Evolutionary conservation across 2,113 vertebrate species (phyloP).

Genomic region (Caloenas nicobarica): DNA sequence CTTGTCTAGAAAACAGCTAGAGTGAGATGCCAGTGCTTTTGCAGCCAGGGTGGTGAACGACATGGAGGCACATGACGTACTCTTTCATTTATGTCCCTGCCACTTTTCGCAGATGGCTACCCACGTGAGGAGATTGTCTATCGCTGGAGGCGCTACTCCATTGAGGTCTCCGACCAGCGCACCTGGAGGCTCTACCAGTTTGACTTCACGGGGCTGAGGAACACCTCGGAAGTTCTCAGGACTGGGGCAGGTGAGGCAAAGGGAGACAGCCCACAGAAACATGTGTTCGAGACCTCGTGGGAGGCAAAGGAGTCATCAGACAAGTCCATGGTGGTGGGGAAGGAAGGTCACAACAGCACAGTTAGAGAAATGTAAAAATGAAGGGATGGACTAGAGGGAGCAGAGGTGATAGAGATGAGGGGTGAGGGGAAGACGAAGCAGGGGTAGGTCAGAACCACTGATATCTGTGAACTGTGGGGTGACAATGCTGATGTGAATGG

Average conservation of each 20-base stretch:
- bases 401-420: not conserved
- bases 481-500: not conserved
- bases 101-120: slow-evolving; percentile 75
- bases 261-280: not conserved
- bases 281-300: rapidly evolving
- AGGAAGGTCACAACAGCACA: not conserved
- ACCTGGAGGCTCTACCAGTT: slow-evolving; percentile 83
- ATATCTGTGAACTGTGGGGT: not conserved
- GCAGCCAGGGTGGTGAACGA: not conserved
- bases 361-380: not conserved
- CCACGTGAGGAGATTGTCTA: slow-evolving; percentile 75
- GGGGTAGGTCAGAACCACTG: not conserved
- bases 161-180: slow-evolving; percentile 76
- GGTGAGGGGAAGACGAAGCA: not conserved
- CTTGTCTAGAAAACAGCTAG: not conserved
- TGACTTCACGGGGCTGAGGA: slow-evolving; percentile 77
- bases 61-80: rapidly evolving
- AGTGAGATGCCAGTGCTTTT: not conserved
- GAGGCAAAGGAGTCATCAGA: not conserved
- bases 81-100: not conserved
- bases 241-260: slow-evolving; percentile 73
- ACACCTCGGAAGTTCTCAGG: slow-evolving; percentile 72
- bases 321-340: not conserved
- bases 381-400: not conserved
- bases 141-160: slow-evolving; percentile 77